These are phyloP conservation scores for Melinaea marsaeus DNA, from an alignment of 2,888 invertebrate species.

Conservation along the genomic window DNA sequence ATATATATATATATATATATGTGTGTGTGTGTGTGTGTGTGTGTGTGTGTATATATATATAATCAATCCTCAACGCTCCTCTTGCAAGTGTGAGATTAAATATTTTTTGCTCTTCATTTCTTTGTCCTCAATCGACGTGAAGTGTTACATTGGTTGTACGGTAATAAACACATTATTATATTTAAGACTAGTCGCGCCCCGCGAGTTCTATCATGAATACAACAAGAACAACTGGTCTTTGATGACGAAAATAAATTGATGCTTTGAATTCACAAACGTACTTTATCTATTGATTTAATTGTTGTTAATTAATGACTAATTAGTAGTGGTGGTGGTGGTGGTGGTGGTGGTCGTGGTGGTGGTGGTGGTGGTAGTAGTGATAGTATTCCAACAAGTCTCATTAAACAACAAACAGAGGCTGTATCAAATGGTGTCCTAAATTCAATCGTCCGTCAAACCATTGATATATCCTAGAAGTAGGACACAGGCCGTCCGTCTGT, in stretches of 20 bases:
- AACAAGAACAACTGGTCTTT: neutral
- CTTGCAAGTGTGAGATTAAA: neutral
- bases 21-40: too few relatives aligned
- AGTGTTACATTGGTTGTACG: conserved; percentile 15
- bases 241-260: too few relatives aligned
- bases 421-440: neutral
- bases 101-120: conserved; percentile 19
- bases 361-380: too few relatives aligned
- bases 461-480: neutral
- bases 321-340: too few relatives aligned
- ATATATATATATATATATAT: neutral
- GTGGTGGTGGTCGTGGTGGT: too few relatives aligned
- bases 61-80: conserved; percentile 13
- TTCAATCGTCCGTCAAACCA: neutral
- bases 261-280: too few relatives aligned
- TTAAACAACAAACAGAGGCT: too few relatives aligned
- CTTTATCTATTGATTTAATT: too few relatives aligned
- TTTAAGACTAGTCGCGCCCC: neutral
- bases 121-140: conserved; percentile 31
- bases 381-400: too few relatives aligned
- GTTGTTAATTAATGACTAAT: too few relatives aligned
- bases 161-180: neutral
- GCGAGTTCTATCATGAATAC: neutral
- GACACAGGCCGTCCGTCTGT: neutral
- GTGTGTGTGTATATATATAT: neutral